Evolutionary conservation across 2,113 vertebrate genomes (phyloP).

Genomic region (Elaphurus davidianus): DNA sequence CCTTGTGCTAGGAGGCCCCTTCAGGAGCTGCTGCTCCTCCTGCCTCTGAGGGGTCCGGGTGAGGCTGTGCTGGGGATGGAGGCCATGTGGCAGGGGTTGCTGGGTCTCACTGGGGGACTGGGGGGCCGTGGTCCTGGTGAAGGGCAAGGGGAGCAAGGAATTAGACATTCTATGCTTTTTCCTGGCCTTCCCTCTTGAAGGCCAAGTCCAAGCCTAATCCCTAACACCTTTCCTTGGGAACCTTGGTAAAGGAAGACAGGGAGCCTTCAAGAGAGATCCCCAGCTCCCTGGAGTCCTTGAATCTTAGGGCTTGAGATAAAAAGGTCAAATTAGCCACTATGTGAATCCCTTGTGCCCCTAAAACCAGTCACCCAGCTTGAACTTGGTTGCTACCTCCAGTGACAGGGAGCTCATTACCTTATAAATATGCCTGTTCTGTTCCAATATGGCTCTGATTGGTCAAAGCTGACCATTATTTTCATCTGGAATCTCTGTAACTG

Average conservation of each 20-base stretch:
- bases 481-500: neutral
- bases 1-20: neutral
- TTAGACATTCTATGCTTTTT: neutral
- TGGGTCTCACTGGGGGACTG: neutral
- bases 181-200: neutral
- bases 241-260: neutral
- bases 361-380: neutral
- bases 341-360: neutral
- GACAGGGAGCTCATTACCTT: neutral
- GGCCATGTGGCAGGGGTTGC: neutral
- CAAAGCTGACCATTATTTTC: neutral
- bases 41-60: neutral
- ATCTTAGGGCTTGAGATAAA: neutral
- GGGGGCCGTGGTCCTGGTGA: neutral
- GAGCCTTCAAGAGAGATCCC: neutral
- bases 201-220: neutral
- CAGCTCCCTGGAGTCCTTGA: neutral
- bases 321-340: neutral
- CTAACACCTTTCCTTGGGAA: neutral
- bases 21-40: neutral
- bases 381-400: neutral
- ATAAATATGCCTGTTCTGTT: neutral
- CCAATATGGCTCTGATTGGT: neutral
- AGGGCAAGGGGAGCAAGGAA: neutral
- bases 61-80: neutral